These are phyloP conservation scores for Lasioglossum zephyrum DNA, from an alignment of 2,888 invertebrate species.

Conservation along the genomic window DNA sequence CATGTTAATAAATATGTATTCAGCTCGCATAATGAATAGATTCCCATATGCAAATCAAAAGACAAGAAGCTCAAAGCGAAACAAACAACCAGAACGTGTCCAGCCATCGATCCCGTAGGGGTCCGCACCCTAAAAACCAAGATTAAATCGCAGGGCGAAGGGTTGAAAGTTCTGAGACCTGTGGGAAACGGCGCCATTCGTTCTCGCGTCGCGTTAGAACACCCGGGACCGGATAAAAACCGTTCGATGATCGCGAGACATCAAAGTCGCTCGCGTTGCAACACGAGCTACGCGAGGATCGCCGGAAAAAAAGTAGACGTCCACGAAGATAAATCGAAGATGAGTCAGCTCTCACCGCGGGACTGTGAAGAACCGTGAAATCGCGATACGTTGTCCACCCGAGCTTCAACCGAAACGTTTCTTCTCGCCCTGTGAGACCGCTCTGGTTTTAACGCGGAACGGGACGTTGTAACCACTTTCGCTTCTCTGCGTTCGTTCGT, in stretches of 20 bases:
- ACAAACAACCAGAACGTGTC: background rate
- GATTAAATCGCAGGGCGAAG: background rate
- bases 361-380: slow-evolving; percentile 18
- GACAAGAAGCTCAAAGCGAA: background rate
- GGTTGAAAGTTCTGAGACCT: background rate
- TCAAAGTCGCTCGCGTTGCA: background rate
- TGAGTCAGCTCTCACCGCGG: slow-evolving; percentile 6
- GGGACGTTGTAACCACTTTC: slow-evolving; percentile 2
- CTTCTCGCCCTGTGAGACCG: background rate
- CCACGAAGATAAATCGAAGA: slow-evolving; percentile 12
- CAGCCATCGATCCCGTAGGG: background rate
- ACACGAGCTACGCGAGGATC: background rate
- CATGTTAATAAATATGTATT: background rate
- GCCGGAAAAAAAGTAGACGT: background rate
- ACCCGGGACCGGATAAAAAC: background rate
- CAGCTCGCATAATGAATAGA: background rate
- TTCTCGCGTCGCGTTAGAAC: background rate
- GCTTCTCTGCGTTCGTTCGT: background rate
- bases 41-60: background rate
- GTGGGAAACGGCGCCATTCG: slow-evolving; percentile 3
- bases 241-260: background rate
- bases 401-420: background rate
- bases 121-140: background rate
- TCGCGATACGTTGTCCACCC: slow-evolving; percentile 11
- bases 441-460: slow-evolving; percentile 1